Conservation (phyloP, 2,797 vertebrate species). For the Danio aesculapii region DNA sequence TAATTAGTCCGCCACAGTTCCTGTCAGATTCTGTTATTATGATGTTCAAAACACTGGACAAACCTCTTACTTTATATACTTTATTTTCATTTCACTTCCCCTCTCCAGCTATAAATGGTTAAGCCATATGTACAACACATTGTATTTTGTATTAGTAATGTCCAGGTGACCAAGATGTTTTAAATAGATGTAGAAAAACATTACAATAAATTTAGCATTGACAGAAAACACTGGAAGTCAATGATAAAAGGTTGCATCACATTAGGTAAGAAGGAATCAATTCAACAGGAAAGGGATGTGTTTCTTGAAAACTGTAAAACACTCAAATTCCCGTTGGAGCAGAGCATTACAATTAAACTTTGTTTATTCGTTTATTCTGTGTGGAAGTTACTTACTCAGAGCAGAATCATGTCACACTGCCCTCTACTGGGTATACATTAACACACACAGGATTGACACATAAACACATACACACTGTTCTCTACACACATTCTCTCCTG, state of each 20-base stretch:
- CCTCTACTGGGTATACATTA: constrained; percentile 68
- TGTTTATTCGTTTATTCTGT: not conserved
- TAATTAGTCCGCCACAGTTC: constrained; percentile 20
- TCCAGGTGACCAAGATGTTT: constrained; percentile 4
- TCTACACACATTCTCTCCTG: not conserved
- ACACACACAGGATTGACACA: constrained; percentile 54
- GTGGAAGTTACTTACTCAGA: constrained; percentile 35
- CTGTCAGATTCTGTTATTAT: constrained; percentile 12
- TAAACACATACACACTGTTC: constrained; percentile 60
- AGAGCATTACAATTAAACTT: not conserved
- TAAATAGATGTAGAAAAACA: not conserved
- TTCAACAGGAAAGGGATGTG: not conserved
- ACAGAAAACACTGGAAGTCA: not conserved
- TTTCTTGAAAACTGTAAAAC: constrained; percentile 1
- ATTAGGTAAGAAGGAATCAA: not conserved
- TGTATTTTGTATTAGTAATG: not conserved
- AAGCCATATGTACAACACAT: not conserved
- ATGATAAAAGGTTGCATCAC: not conserved
- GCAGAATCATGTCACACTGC: constrained; percentile 60
- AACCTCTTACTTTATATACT: not conserved
- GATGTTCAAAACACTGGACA: constrained; percentile 1
- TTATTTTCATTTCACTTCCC: not conserved
- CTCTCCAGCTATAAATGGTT: not conserved
- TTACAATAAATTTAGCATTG: not conserved
- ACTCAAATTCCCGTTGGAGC: not conserved